These are phyloP conservation scores for Epizoanthus rinbou DNA, from an alignment of 92 coral and sea anemone species.

Conservation along the genomic window DNA sequence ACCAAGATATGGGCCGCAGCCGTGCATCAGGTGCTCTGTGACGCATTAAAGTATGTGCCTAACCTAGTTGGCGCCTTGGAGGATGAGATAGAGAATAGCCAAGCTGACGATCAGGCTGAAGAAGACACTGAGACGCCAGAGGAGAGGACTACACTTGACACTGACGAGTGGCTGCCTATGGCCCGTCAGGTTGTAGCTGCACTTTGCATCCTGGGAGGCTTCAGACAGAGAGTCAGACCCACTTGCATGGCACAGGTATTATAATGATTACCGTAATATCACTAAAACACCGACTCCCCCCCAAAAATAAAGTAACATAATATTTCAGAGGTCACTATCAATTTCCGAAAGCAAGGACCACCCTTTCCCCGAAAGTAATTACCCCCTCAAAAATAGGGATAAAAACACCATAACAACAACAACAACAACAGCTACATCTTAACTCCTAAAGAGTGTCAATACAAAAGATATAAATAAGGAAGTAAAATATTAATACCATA, in stretches of 20 bases:
- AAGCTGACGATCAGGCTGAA: neutral
- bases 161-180: conserved; percentile 68
- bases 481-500: no score
- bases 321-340: no score
- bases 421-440: no score
- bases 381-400: no score
- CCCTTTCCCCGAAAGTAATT: neutral
- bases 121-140: conserved; percentile 43
- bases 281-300: no score
- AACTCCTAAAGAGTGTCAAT: no score
- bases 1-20: conserved; percentile 85
- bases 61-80: conserved; percentile 67
- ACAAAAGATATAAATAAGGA: no score
- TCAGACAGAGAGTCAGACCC: conserved; percentile 69
- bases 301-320: no score
- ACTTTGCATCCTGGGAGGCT: conserved; percentile 93
- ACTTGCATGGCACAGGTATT: conserved; percentile 84
- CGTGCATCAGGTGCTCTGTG: conserved; percentile 76
- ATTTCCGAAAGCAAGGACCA: neutral
- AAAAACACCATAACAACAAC: no score
- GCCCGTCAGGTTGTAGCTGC: conserved; percentile 91
- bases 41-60: conserved; percentile 76
- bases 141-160: conserved; percentile 38
- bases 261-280: neutral
- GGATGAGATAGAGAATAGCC: conserved; percentile 58